Evolutionary conservation across 2,113 vertebrate genomes (phyloP).

Genomic region (Oreocharis arfaki): DNA sequence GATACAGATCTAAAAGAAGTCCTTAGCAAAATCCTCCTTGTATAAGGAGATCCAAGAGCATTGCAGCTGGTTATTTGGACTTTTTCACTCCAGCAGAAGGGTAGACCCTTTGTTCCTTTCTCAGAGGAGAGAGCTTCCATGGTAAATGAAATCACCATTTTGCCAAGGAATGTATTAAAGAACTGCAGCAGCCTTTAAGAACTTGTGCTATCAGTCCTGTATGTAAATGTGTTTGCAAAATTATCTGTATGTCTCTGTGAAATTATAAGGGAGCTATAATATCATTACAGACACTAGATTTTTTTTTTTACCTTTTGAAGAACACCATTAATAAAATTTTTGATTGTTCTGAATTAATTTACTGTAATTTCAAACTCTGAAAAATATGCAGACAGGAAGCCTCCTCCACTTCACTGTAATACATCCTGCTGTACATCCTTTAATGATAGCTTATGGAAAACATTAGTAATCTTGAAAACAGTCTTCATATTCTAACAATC

Average conservation of each 20-base stretch:
- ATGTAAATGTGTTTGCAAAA: not conserved
- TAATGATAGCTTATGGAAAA: not conserved
- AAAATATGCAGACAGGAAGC: not conserved
- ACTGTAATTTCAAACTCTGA: not conserved
- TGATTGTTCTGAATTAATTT: not conserved
- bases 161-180: not conserved
- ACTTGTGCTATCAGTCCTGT: not conserved
- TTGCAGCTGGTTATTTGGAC: not conserved
- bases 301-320: not conserved
- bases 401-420: not conserved
- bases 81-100: not conserved
- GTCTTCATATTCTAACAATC: not conserved
- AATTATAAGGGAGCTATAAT: not conserved
- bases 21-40: not conserved
- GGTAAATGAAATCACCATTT: not conserved
- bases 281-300: not conserved
- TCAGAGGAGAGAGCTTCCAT: not conserved
- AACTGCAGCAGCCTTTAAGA: not conserved
- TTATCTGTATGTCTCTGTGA: not conserved
- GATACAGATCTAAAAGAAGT: not conserved
- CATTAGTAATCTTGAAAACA: not conserved
- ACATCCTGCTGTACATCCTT: not conserved
- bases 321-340: not conserved
- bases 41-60: not conserved
- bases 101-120: not conserved